A percentile compares a stretch with the other conserved stretches of the same genome.
These are phyloP conservation scores for Globia sparganii DNA, from an alignment of 2,888 invertebrate genomes.

Conservation along the genomic window DNA sequence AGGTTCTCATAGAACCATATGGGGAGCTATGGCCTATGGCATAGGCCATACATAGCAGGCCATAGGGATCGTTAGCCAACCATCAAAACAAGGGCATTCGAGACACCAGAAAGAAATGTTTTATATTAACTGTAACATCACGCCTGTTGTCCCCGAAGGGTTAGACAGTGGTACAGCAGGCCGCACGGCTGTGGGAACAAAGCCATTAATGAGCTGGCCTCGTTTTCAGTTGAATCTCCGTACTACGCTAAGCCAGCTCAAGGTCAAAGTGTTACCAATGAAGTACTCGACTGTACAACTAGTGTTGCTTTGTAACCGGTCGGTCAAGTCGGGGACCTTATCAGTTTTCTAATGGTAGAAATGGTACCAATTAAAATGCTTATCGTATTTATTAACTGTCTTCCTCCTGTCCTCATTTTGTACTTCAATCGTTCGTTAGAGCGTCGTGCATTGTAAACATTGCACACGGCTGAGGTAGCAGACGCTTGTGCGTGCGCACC, in stretches of 20 bases:
- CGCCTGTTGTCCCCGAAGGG: not conserved
- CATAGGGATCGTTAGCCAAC: not conserved
- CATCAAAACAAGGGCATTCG: not conserved
- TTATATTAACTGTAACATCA: not conserved
- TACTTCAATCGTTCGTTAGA: constrained; percentile 2
- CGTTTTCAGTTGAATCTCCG: not conserved
- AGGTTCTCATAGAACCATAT: not conserved
- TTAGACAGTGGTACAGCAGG: not conserved
- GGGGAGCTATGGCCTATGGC: not conserved
- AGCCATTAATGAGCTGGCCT: not conserved
- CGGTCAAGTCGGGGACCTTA: too few species aligned
- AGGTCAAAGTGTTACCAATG: not conserved
- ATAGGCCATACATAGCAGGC: not conserved
- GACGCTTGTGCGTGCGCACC: constrained; percentile 48
- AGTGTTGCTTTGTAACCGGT: not conserved
- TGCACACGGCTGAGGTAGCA: constrained; percentile 51
- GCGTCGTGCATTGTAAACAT: constrained; percentile 49
- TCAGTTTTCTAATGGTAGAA: not conserved
- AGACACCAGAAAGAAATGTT: not conserved
- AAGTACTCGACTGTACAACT: not conserved
- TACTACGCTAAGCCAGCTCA: not conserved
- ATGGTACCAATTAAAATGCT: not conserved
- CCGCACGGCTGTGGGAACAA: too few species aligned
- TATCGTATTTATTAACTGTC: not conserved
- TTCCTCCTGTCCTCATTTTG: not conserved